Percentiles rank a stretch among this genome's conserved stretches.
Conservation (phyloP, 2,113 vertebrate genomes). For the Halcyon malimbica region DNA sequence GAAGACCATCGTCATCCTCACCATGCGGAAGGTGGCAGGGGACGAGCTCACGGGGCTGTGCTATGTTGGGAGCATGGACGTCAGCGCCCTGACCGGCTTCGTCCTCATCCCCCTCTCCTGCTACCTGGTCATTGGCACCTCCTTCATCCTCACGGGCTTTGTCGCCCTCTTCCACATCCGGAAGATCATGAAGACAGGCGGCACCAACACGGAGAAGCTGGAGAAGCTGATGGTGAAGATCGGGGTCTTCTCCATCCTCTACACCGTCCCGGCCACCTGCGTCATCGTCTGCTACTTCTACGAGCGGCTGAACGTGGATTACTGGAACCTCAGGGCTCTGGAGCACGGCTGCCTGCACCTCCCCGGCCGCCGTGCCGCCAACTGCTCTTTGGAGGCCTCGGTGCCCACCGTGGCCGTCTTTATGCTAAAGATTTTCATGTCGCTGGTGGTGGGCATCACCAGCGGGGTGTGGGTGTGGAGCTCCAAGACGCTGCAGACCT, state of each 20-base stretch:
- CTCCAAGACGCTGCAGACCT: slow-evolving; percentile 97
- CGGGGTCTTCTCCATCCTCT: slow-evolving; percentile 96
- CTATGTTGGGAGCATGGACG: slow-evolving; percentile 92
- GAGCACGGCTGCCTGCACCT: slow-evolving; percentile 80
- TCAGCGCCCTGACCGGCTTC: slow-evolving; percentile 88
- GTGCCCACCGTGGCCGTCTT: slow-evolving; percentile 95
- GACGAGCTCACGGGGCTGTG: slow-evolving; percentile 96
- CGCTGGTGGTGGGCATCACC: slow-evolving; percentile 97
- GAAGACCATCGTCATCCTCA: slow-evolving; percentile 95
- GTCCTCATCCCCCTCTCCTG: slow-evolving; percentile 93
- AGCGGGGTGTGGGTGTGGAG: slow-evolving; percentile 99
- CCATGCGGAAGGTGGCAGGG: slow-evolving; percentile 94
- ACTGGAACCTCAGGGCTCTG: slow-evolving; percentile 88
- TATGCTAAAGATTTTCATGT: slow-evolving; percentile 99
- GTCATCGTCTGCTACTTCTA: slow-evolving; percentile 98
- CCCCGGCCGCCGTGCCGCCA: slow-evolving; percentile 74
- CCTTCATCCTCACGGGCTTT: slow-evolving; percentile 95
- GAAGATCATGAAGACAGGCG: slow-evolving; percentile 95
- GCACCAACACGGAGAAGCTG: slow-evolving; percentile 97
- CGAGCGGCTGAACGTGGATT: slow-evolving; percentile 93
- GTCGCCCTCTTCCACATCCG: slow-evolving; percentile 98
- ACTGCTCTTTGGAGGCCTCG: slow-evolving; percentile 89
- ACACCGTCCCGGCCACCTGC: slow-evolving; percentile 95
- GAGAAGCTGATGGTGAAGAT: slow-evolving; percentile 99
- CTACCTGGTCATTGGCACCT: slow-evolving; percentile 93